Base-by-base conservation (phyloP, 2,113 vertebrate genomes). In the Grallaria varia region DNA sequence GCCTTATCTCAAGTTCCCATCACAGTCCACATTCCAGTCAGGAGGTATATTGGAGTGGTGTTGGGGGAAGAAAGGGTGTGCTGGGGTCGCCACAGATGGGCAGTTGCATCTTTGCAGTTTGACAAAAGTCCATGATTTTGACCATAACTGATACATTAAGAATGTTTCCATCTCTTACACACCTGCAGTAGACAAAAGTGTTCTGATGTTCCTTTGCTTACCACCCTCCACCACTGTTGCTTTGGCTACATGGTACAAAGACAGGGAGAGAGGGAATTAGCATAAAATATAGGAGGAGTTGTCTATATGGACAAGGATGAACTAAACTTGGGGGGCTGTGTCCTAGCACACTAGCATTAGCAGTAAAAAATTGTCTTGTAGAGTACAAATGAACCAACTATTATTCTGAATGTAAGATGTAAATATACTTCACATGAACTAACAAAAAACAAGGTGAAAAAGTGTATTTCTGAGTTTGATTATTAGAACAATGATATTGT, bases 161-260 rank as follows among this genome's bases (percentile, higher is more conserved):
- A 52, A 52, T 52, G 28, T 52, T 52, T 52, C 14, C 27, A 25
- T 28, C 25, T 52, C 50, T 52, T 27, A 52, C 50, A 31, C 4
- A 19, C 2, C 6, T 19, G 23, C 47, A 27, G 5, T 67, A 1
- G 12, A 77, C 42, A 25, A 20, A 67, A n/a, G 44, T 7, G 6
- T 13, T 60, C 73, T 60, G 11, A 30, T 35, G 3, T 49, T 69
- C 13, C 8, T 64, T 21, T 69, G 6, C 27, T 37, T 83, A 27
- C 15, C 0, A 2, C 4, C 8, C 2, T 6, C 6, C 12, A 30
- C 66, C 10, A 10, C 1, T 49, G 12, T 69, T 87, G 14, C 30
- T 52, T 52, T 45, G 24, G 3, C 6, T 8, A 35, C 28, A 35
- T 18, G 33, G 16, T 35, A 42, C 9, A 39, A 75, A 67, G 27